Evolutionary conservation across 2,888 invertebrate genomes (phyloP), one percentile per base, ranked within the genome.

Genomic region (Gerris lacustris): DNA sequence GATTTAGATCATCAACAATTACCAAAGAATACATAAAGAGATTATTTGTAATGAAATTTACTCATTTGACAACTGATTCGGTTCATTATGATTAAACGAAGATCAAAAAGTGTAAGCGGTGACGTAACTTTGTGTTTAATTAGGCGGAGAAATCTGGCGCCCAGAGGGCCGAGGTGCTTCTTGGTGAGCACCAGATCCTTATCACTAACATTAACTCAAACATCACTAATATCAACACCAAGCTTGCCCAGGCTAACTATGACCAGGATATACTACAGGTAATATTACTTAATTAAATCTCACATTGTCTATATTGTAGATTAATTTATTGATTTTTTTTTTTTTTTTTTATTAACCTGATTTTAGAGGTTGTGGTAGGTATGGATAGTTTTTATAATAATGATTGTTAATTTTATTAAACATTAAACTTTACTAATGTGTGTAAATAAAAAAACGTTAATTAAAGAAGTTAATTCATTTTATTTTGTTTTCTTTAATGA

Each of bases 161-260:
- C 6, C 81, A 83, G 72, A 80, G 81, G 74, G 85, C 85, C 44
- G 87, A 87, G 78, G 83, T 84, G 75, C 79, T 82, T 73, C 77
- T 85, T 31, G 81, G 82, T 71, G 84, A 84, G 75, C 82, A 85
- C 73, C 80, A 81, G 72, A 78, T 76, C 44, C 78, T 84, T 70
- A 78, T 83, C 43, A 80, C 79, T 11, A 80, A 81, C 69, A 79
- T 83, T 45, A 82, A 83, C 71, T 79, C 80, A 47, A 82, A 82
- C 82, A 76, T 81, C 72, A 78, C 79, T 67, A 81, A 82, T 63
- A 81, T 81, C 11, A 82, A 82, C n/a, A 76, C 78, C 7, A 81
- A 81, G 73, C 77, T 82, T 63, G 82, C 83, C 74, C 80, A 80
- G 72, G 82, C 82, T 6, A 82, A 82, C 71, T 82, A 83, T 78